Conservation (phyloP, 2,797 vertebrate species). For the Ceryle rudis region DNA sequence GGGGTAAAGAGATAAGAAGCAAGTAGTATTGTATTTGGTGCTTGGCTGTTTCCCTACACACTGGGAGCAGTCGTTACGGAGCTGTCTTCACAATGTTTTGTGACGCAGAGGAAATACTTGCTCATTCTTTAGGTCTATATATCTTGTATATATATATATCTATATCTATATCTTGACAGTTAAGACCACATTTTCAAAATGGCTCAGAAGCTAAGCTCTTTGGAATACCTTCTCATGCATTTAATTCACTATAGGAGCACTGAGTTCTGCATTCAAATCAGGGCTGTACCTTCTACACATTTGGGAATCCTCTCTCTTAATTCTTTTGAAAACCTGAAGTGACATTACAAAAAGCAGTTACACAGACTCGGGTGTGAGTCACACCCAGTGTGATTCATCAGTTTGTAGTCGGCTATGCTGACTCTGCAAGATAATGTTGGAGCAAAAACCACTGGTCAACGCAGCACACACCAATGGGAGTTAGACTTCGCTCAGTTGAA, state of each 20-base stretch:
- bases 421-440: not conserved
- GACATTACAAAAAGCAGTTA: not conserved
- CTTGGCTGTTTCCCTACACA: not conserved
- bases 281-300: not conserved
- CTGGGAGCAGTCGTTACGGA: not conserved
- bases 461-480: not conserved
- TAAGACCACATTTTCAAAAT: not conserved
- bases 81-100: not conserved
- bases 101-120: not conserved
- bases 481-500: fast-evolving
- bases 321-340: not conserved
- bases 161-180: not conserved
- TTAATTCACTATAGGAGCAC: not conserved
- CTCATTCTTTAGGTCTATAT: not conserved
- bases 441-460: not conserved
- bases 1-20: not conserved
- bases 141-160: not conserved
- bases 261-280: not conserved
- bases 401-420: not conserved
- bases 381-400: not conserved
- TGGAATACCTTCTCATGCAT: not conserved
- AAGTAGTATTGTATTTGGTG: not conserved
- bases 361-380: not conserved
- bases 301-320: not conserved
- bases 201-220: not conserved